Conservation (phyloP, 2,888 invertebrate species). For the Artemia sp. region DNA sequence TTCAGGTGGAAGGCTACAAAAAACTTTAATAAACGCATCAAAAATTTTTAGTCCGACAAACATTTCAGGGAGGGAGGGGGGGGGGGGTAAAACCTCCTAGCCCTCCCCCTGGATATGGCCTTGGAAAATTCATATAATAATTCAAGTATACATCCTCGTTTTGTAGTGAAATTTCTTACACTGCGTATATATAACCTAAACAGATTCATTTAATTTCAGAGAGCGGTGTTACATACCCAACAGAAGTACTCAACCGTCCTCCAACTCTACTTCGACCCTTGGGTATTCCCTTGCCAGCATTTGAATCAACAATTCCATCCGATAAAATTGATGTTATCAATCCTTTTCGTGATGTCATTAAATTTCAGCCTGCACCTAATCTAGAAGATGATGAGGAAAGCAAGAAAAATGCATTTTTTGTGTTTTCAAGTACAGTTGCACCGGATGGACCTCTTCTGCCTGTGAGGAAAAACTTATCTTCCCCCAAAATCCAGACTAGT, state of each 20-base stretch:
- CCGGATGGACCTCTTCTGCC: constrained; percentile 22
- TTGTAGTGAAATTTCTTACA: too few species aligned
- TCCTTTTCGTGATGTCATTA: constrained; percentile 29
- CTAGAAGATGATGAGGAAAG: constrained; percentile 5
- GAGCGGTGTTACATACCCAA: constrained; percentile 17
- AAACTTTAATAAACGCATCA: too few species aligned
- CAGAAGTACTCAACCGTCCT: not conserved
- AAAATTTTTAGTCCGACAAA: too few species aligned
- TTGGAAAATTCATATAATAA: too few species aligned
- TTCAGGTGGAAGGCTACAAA: too few species aligned
- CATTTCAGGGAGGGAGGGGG: too few species aligned
- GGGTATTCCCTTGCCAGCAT: constrained; percentile 20
- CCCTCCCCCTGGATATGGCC: too few species aligned
- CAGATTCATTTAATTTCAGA: constrained; percentile 15
- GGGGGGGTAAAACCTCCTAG: too few species aligned
- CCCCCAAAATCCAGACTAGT: constrained; percentile 23
- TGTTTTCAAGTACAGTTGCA: constrained; percentile 19
- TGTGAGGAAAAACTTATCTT: constrained; percentile 25
- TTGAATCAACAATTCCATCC: constrained; percentile 24
- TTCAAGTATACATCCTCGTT: too few species aligned
- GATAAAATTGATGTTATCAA: constrained; percentile 28
- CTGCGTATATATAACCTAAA: too few species aligned
- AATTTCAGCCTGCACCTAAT: constrained; percentile 38
- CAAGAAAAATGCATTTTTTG: constrained; percentile 4
- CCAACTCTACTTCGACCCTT: constrained; percentile 12